Evolutionary conservation across 1,140 invertebrate genomes (phyloP), one percentile per base, ranked within the genome.

Genomic region (Procambarus virginalis): DNA sequence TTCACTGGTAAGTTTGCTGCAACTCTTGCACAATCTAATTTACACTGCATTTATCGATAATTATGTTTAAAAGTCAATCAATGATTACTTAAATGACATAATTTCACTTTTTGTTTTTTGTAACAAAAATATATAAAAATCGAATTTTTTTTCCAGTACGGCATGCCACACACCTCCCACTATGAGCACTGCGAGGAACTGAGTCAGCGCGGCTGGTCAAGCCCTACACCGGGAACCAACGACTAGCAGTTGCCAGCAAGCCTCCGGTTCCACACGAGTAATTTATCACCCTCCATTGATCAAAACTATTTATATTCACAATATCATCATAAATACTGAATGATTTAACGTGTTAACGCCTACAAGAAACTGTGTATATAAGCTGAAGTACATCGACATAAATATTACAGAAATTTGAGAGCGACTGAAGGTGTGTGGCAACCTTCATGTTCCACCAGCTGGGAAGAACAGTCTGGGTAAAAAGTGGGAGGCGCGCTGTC

Each of bases 391-490:
- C 34, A 34, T 34, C 34, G 34, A 34, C 34, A 34, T 34, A 34
- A 34, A 34, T 34, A 34, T 34, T 34, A 34, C 34, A 0, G 34
- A 34, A 34, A 34, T 34, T 34, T 34, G 34, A 34, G 34, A 34
- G 34, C 34, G 34, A 34, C 34, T 34, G 12, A 9, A 55, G 51
- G 12, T 55, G 51, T 55, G 14, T 20, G 60, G 17, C 51, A n/a
- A n/a, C 79, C 22, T 51, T 60, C 34, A 20, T 46, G 64, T 46
- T 34, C n/a, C 17, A 86, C 84, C 84, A 86, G 84, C 84, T 86
- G 84, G 84, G 84, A 86, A 58, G 84, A 86, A 86, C 84, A 86
- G 84, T 86, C 84, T 86, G 84, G 51, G 84, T 86, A 78, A 86
- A 86, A 86, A 86, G 70, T 86, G 20, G 75, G 84, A 86, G 84